A percentile compares a stretch with the other conserved stretches of the same genome.
phyloP scores from a whole-genome alignment of 1,140 invertebrate genomes.

The Caenorhabditis brenneri region DNA sequence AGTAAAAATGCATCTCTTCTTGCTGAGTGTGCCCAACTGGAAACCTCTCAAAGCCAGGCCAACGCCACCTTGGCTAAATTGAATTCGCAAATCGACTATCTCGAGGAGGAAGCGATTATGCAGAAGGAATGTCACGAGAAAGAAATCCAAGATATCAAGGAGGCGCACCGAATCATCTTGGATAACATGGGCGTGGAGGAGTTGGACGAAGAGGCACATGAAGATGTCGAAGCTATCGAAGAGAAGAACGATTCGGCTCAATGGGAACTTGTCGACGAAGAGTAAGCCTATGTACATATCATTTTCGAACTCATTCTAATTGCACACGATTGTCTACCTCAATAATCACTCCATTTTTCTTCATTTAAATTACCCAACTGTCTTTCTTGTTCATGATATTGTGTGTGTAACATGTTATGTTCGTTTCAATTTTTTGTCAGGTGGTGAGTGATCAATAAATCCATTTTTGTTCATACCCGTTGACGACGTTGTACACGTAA shows the following conservation, averaged over 20 bases:
- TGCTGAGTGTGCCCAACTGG: background rate
- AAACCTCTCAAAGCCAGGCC: too few relatives aligned
- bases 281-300: background rate
- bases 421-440: background rate
- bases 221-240: background rate
- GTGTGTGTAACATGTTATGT: background rate
- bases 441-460: background rate
- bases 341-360: too few relatives aligned
- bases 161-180: background rate
- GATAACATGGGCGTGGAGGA: background rate
- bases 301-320: too few relatives aligned
- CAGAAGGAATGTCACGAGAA: background rate
- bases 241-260: background rate
- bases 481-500: background rate
- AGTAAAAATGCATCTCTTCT: background rate
- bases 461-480: constrained; percentile 7
- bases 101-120: background rate
- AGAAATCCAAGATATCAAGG: background rate
- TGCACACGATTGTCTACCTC: too few relatives aligned
- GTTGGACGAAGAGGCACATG: background rate
- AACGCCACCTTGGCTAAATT: background rate
- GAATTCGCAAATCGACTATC: background rate
- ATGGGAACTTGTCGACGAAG: background rate
- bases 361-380: too few relatives aligned
- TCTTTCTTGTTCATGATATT: background rate